Evolutionary conservation across 1,140 invertebrate species (phyloP), one percentile per base, ranked within the genome.

Genomic region (Cydia strobilella): DNA sequence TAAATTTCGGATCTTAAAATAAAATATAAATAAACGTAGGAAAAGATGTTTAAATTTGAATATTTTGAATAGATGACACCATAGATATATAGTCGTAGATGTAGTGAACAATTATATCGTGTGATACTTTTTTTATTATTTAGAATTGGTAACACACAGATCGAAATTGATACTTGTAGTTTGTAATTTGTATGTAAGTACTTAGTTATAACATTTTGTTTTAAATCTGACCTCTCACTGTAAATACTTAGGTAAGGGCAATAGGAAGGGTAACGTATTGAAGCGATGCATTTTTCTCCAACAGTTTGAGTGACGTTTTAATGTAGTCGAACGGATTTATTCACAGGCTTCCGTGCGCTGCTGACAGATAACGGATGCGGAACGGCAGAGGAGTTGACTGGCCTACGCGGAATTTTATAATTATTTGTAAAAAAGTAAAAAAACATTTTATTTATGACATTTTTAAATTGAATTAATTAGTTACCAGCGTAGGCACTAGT

Each of bases 251-350:
- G 65, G 20, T 12, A 69, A 35, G 27, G 65, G 65, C 35, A 69
- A 69, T 35, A 39, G 27, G 27, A 35, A 18, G 65, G 65, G 15
- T 42, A 69, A 69, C 31, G 65, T 69, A 69, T 69, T 69, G 27
- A 69, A 35, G 65, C 65, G 65, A 42, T 69, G 65, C 65, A 69
- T 69, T 69, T 69, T 35, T 18, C 65, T 31, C 65, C 31, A 13
- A 69, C 6, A 31, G 27, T 42, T 35, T 69, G 65, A 69, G 65
- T 69, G 65, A 69, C 65, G 65, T 69, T 69, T 69, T 69, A 69
- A 69, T 69, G 65, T 69, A 69, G 65, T 69, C 65, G 65, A 69
- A 69, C 27, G 65, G 65, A 69, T 69, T 69, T 69, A 69, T 69
- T 69, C 65, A 39, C 65, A 69, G 65, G 27, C 31, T 69, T 35